A percentile compares a stretch with the other conserved stretches of the same genome.
Evolutionary conservation across 2,113 vertebrate species (phyloP).

Genomic region (Chelonoidis abingdonii): DNA sequence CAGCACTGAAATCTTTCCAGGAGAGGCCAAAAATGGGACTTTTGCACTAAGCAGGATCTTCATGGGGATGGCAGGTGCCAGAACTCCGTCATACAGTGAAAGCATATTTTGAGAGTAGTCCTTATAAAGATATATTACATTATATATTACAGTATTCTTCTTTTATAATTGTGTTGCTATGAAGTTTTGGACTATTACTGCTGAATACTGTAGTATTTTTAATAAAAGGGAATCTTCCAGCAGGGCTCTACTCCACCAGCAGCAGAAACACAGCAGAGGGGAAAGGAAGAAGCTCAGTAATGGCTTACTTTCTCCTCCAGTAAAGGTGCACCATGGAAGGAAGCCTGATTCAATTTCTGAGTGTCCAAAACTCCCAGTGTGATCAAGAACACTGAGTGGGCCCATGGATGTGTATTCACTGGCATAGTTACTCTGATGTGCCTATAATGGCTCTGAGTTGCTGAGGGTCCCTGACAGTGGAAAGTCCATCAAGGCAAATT

Average conservation of each 20-base stretch:
- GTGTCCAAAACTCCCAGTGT: background rate
- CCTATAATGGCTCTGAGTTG: background rate
- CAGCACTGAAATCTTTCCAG: background rate
- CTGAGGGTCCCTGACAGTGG: background rate
- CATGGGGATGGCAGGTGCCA: background rate
- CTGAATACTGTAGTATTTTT: background rate
- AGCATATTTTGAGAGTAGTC: background rate
- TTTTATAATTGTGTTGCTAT: background rate
- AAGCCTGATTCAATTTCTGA: background rate
- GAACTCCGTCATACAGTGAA: background rate
- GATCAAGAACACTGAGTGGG: background rate
- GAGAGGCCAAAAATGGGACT: background rate
- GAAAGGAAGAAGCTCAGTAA: background rate
- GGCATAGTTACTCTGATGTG: rapidly evolving
- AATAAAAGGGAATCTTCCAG: background rate
- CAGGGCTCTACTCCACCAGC: background rate
- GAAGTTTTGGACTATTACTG: background rate
- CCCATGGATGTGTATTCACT: background rate
- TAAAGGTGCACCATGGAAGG: background rate
- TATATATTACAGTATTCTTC: background rate
- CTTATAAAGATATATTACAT: background rate
- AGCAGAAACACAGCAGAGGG: background rate
- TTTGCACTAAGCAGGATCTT: background rate
- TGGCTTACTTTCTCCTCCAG: background rate
- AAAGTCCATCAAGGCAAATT: background rate